Evolutionary conservation across 2,797 vertebrate species (phyloP), one percentile per base, ranked within the genome.

Genomic region (Cheirogaleus major): DNA sequence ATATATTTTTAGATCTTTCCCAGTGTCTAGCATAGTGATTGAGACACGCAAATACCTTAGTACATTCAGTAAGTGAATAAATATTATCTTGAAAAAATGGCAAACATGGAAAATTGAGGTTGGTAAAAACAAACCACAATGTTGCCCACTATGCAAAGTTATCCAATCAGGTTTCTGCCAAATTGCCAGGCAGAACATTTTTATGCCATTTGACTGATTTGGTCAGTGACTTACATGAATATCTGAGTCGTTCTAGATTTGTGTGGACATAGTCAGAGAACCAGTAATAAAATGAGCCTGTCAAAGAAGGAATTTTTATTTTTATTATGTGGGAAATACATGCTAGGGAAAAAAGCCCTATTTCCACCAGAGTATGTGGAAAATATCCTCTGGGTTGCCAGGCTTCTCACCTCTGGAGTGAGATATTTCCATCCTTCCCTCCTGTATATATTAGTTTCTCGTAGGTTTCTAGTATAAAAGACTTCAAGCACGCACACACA

Each of bases 251-350:
- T 59, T 84, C 50, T 70, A 72, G 69, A 73, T 90, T 83, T 94
- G 70, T 63, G 12, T 75, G 81, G 86, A 79, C 27, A 52, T 14
- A 48, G 50, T 63, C n/a, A 80, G 41, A 93, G 2, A 73, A 22
- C 14, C 57, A 63, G 23, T 72, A 38, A 79, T 67, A 89, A 76
- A 65, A 32, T 72, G 17, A 90, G 20, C 15, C 13, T 82, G 78
- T 81, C 76, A 43, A 76, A 93, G 32, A 70, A 78, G 72, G n/a
- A n/a, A 59, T 72, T 93, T 86, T 82, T 70, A 91, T 76, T 95
- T 95, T 93, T 95, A 92, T 61, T 69, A 95, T 65, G 32, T 75
- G 14, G 57, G 59, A 93, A 91, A 91, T 52, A 65, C 1, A 84
- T 20, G 0, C 25, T 41, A 4, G 79, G 79, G 23, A 38, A 85